Evolutionary conservation across 2,888 invertebrate genomes (phyloP), one percentile per base, ranked within the genome.

Genomic region (Noctua janthina): DNA sequence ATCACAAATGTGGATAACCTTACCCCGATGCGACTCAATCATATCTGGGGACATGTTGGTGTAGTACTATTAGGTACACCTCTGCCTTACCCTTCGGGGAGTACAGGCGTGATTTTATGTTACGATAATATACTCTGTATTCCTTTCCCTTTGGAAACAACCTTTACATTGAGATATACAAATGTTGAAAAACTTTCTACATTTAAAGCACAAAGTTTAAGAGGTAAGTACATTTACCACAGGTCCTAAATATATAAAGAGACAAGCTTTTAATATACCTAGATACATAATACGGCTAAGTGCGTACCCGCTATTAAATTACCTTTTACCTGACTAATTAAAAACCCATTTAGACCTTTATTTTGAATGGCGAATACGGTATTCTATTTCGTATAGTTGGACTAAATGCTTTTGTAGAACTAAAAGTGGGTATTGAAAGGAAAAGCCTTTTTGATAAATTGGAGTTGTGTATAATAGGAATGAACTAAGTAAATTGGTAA

Each of bases 251-350:
- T 74, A 83, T 79, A 77, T 79, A 77, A 82, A 78, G 79, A 80
- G 75, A 76, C 74, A 89, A 77, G 81, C 85, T 87, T 87, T 88
- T 88, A 82, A 80, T n/a, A 67, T 78, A 79, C 66, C 20, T 46
- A 74, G 29, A 66, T 76, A 80, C 75, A 78, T 74, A 78, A 68
- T 78, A 81, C 49, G 56, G 81, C 71, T 81, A 81, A 89, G 76
- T 87, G 80, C 79, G 79, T 76, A 43, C 68, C 74, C 56, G 71
- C 73, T 83, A 87, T 85, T 81, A 73, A 85, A 87, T 89, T 76
- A 80, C 87, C 83, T 81, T 88, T 83, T 84, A 84, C 80, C 87
- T 83, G 68, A 77, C 87, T 87, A 86, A 88, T 87, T 87, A 87
- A 86, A 86, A 84, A 77, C 72, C 78, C 78, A 86, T 87, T 87